Evolutionary conservation across 2,113 vertebrate genomes (phyloP), one percentile per base, ranked within the genome.

Genomic region (Coptodon rendalli): DNA sequence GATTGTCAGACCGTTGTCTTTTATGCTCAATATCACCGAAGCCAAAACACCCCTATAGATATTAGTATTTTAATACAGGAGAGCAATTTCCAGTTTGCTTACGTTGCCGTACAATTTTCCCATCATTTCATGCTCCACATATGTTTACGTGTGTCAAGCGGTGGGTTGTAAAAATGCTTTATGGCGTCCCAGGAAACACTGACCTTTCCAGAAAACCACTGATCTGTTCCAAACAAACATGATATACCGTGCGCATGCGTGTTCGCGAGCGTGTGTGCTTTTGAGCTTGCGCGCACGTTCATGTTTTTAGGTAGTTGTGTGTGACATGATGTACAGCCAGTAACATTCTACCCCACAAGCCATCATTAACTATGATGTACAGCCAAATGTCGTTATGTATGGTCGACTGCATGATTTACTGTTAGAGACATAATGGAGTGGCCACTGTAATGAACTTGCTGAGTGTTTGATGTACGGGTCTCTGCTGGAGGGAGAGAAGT

Each of bases 361-460:
- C 86, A 88, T 93, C 93, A 91, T 95, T 95, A 95, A 94, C 82
- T 89, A 50, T 93, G 93, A 94, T 92, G 89, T 78, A 89, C 91
- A 93, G 92, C 92, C 93, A 88, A 93, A 93, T 82, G 89, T 93
- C 71, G 36, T 93, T 90, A 91, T 90, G 88, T 90, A 91, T 71
- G 91, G 89, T 89, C 79, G 87, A 86, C 92, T 91, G 92, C 90
- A 84, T 95, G 95, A 95, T 93, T 91, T 93, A 95, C 85, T 40
- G 87, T 83, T 79, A 3, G 78, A 91, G 85, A 89, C 86, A 90
- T 93, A 94, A 93, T 90, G 87, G 90, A 95, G 91, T 85, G 82
- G 89, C 88, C 73, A 84, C 89, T 91, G 89, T 93, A 93, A 95
- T 94, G 93, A 93, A 94, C 92, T 91, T 91, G 83, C 71, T 16